Evolutionary conservation across 37 sponge, comb jelly and placozoan species (phyloP), one percentile per base, ranked within the genome.

Genomic region (Ephydatia muelleri): DNA sequence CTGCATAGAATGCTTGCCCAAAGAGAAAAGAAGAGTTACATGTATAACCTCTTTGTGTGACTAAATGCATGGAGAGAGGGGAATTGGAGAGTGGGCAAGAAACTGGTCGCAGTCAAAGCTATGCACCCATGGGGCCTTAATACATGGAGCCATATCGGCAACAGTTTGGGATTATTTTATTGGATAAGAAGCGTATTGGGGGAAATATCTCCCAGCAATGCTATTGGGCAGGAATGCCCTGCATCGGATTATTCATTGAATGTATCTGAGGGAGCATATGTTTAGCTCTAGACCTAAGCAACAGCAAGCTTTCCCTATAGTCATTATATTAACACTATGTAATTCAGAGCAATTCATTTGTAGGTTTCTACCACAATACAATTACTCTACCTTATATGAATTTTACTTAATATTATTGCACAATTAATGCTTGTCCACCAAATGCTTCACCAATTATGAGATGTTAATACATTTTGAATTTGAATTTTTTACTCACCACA

Each of bases 11-110:
- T 57, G 57, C 57, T 57, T 57, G 57, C 57, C 57, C 57, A 57
- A 57, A 57, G 57, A 57, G 57, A 57, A 57, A 57, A 57, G 57
- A 57, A 57, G 57, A 57, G 57, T 57, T 57, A 57, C 57, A 57
- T 57, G 57, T 57, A 57, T 57, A 19, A 57, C 16, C 57, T 57
- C 9, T 57, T 57, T 57, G 57, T 57, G 57, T 57, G 57, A 57
- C 9, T 57, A 57, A 57, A 57, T 57, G n/a, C n/a, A n/a, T n/a
- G 57, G 57, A 57, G 16, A 57, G 57, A 57, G 57, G 57, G 57
- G 57, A 57, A 57, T 14, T 57, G 57, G 57, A 57, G 57, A 57
- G 16, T 57, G 57, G 57, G 57, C 57, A 57, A 13, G 57, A 57
- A 57, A 57, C 16, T 14, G 57, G 57, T 57, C 57, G 57, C 57